These are phyloP conservation scores for Dione juno DNA, from an alignment of 2,888 invertebrate genomes.

Conservation along the genomic window DNA sequence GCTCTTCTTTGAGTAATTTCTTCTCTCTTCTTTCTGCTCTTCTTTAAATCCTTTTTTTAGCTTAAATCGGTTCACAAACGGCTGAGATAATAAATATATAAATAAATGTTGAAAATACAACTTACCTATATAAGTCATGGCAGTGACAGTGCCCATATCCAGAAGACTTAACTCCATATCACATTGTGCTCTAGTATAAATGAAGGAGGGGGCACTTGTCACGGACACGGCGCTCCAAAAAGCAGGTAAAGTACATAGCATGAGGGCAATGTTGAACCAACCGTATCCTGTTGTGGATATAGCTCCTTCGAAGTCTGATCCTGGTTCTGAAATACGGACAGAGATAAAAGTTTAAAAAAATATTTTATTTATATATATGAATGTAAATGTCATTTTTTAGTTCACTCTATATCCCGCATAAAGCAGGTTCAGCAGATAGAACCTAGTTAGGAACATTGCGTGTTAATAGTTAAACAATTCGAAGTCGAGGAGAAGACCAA, in stretches of 20 bases:
- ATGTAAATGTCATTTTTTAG: too few relatives aligned
- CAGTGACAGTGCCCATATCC: slow-evolving; percentile 88
- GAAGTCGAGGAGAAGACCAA: too few relatives aligned
- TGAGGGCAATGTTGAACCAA: slow-evolving; percentile 85
- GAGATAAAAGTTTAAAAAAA: neutral
- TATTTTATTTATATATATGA: too few relatives aligned
- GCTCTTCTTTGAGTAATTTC: too few relatives aligned
- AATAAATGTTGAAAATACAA: too few relatives aligned
- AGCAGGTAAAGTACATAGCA: slow-evolving; percentile 85
- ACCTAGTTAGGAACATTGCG: too few relatives aligned
- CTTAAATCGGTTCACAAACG: neutral
- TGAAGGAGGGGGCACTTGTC: slow-evolving; percentile 88
- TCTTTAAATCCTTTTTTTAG: too few relatives aligned
- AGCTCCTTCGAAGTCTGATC: slow-evolving; percentile 88
- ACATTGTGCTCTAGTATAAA: slow-evolving; percentile 89
- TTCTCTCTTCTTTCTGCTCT: too few relatives aligned
- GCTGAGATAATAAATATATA: neutral
- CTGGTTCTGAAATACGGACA: slow-evolving; percentile 48
- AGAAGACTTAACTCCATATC: slow-evolving; percentile 86
- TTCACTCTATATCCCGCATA: too few relatives aligned
- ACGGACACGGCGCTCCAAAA: slow-evolving; percentile 88
- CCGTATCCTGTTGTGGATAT: slow-evolving; percentile 87
- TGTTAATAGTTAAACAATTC: too few relatives aligned
- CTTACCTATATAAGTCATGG: slow-evolving; percentile 88
- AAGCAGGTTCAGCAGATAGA: too few relatives aligned